These are phyloP conservation scores for Tupaia chinensis DNA, from an alignment of 2,113 vertebrate genomes.

Conservation along the genomic window DNA sequence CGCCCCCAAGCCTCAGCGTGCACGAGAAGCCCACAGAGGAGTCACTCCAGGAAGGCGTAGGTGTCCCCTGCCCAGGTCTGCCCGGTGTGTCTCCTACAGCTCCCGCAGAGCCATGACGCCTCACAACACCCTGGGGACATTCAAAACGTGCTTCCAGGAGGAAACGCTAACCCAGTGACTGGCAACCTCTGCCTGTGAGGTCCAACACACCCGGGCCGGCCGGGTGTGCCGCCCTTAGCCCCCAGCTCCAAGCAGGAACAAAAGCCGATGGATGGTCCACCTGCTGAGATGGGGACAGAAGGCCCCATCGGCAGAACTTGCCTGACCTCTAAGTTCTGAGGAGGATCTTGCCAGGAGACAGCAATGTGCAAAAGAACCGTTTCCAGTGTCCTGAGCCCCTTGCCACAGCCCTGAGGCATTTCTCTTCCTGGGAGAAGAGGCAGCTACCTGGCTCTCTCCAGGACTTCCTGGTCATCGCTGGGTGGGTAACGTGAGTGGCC, in stretches of 20 bases:
- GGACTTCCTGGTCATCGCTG: neutral
- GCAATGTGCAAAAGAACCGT: neutral
- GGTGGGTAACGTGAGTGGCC: no score
- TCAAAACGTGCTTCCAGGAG: no score
- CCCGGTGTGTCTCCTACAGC: no score
- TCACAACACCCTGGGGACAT: neutral
- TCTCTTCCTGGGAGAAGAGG: neutral
- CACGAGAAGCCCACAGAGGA: neutral
- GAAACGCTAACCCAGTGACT: neutral
- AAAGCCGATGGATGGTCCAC: neutral
- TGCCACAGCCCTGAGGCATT: accelerated
- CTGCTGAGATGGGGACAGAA: neutral
- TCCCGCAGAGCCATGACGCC: no score
- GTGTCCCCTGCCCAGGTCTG: neutral
- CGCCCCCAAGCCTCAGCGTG: neutral
- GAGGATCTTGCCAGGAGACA: neutral
- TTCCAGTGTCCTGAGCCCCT: accelerated
- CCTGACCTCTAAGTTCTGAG: neutral
- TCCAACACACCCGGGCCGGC: neutral
- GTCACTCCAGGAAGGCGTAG: accelerated
- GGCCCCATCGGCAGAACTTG: neutral
- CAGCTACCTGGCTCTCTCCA: neutral
- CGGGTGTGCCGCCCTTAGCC: neutral
- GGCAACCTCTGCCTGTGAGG: neutral
- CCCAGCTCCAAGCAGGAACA: neutral